Conservation (phyloP, 2,888 invertebrate genomes). For the Spisula subtruncata region DNA sequence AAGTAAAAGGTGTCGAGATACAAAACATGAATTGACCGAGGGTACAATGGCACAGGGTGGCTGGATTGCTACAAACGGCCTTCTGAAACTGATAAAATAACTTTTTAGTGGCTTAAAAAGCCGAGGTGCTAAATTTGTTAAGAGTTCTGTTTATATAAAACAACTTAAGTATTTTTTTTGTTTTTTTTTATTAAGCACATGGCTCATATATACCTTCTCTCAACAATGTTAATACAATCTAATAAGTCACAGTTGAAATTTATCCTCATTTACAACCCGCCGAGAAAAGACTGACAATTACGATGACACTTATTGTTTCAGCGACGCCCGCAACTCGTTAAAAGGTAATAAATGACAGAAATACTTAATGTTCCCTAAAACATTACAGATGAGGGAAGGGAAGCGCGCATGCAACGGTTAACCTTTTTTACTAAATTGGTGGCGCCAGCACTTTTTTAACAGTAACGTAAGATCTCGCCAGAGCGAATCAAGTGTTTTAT, state of each 20-base stretch:
- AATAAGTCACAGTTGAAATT: slow-evolving; percentile 20
- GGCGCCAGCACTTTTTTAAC: slow-evolving; percentile 2
- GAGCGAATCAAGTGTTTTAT: neutral
- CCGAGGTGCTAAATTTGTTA: too few species aligned
- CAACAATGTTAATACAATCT: neutral
- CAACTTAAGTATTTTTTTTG: neutral
- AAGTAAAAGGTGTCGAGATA: too few species aligned
- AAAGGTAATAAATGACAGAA: slow-evolving; percentile 64
- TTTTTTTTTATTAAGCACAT: too few species aligned
- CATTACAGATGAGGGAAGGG: slow-evolving; percentile 26
- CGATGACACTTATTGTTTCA: slow-evolving; percentile 65
- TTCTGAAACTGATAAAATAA: too few species aligned
- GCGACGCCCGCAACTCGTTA: slow-evolving; percentile 66
- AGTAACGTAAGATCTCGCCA: neutral
- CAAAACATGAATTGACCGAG: too few species aligned
- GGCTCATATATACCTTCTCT: neutral
- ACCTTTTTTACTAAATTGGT: neutral
- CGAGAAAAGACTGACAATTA: slow-evolving; percentile 44
- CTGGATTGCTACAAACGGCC: too few species aligned
- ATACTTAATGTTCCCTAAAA: slow-evolving; percentile 42
- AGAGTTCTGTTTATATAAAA: too few species aligned
- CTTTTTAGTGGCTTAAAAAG: too few species aligned
- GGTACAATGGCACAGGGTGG: too few species aligned
- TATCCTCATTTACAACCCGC: slow-evolving; percentile 17
- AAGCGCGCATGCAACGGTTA: neutral